Base-by-base conservation (phyloP, 2,113 vertebrate species). In the Aegithalos caudatus region DNA sequence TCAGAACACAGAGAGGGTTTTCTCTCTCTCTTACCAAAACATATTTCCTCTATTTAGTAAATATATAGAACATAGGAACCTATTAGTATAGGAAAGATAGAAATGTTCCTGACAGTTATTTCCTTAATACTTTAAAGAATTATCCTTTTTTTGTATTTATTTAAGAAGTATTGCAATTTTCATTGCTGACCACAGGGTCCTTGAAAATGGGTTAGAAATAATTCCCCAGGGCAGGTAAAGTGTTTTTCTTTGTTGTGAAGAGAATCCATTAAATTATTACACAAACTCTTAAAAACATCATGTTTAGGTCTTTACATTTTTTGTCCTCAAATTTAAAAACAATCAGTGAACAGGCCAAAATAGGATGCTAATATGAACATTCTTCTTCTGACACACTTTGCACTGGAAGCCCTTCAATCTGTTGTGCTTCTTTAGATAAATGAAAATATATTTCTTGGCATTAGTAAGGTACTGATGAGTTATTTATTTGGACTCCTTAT, bases 241-340 rank as follows among this genome's bases (percentile, higher is more conserved):
- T 37, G 8, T 61, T n/a, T 50, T 50, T 4, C 5, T 57, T 57
- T 58, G 18, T 51, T 45, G 6, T 0, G 1, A 29, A 56, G 28
- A 61, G 31, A 78, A 25, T 51, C 5, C 27, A 51, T 58, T 40
- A 31, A 57, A 73, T 53, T 70, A 76, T 22, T 72, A 33, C 2
- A 38, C 44, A 11, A 40, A 44, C 6, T 15, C 14, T 60, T n/a
- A 64, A 62, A 73, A 40, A 3, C n/a, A 3, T 2, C 4, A 23
- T 0, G 0, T 7, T 65, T 13, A 40, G 6, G 3, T 14, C 60
- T 85, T 58, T 33, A 12, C 1, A 0, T 5, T 35, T 74, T 67
- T 82, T 66, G 11, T 40, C 9, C 16, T 78, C 25, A 73, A 51
- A 12, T 6, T 6, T 60, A 72, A 90, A 61, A 78, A 72, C 44